Base-by-base conservation (phyloP, 2,888 invertebrate species). In the Spilarctia lutea region DNA sequence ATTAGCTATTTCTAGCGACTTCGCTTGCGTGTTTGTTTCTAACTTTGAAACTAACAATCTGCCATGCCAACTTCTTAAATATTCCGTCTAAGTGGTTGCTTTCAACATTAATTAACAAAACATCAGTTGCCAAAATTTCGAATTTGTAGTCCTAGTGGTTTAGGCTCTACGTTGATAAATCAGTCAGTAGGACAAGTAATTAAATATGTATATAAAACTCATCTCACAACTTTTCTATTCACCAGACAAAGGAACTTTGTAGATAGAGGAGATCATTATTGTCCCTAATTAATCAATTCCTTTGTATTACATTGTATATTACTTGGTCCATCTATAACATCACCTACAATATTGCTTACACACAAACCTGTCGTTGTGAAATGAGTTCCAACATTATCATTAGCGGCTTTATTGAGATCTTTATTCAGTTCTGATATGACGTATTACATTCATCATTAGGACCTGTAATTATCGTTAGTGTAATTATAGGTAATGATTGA, bases 381-480 rank as follows among this genome's bases (percentile, higher is more conserved):
- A 65, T 56, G 72, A 69, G 68, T 27, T 27, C 68, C 56, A 20
- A 72, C 75, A 72, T 72, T 70, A 70, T 68, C 75, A 65, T 75
- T 69, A 68, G 68, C 56, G 45, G 27, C 65, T 69, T 45, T 72
- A 75, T 72, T 69, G 60, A 16, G 30, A 63, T 68, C 65, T 72
- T 65, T 65, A 71, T 75, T 27, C 11, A 18, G 35, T 56, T 33
- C 39, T 68, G 52, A 65, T 66, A 18, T 30, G 69, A 72, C n/a
- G 65, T 56, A 42, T 20, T 56, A 60, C 45, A 79, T 81, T 68
- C 73, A 73, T 74, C 65, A 27, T 70, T 56, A 68, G 18, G 35
- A 45, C 11, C 60, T 39, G 1, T 56, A 69, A 56, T 69, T 69
- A 56, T 69, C 35, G 24, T 48, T 68, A 48, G 33, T 68, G 48